phyloP scores from a whole-genome alignment of 2,888 invertebrate species.

The Synanthedon vespiformis region DNA sequence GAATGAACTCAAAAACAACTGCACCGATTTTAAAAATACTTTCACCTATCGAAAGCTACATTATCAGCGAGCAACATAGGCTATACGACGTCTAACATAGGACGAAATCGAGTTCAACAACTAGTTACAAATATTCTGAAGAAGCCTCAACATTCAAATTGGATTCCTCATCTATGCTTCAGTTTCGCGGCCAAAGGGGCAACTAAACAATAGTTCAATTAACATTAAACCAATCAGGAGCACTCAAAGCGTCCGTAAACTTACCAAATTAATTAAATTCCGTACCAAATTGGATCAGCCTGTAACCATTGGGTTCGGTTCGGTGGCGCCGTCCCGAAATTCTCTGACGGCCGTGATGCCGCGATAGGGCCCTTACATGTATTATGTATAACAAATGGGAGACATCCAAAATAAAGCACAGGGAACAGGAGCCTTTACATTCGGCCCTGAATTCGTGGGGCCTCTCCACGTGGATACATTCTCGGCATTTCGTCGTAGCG shows the following conservation, averaged over 20 bases:
- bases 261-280: not conserved
- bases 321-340: slow-evolving; percentile 64
- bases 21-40: too few relatives aligned
- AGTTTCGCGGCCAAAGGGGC: not conserved
- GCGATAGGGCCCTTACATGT: slow-evolving; percentile 61
- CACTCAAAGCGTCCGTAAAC: not conserved
- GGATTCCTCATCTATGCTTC: too few relatives aligned
- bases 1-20: too few relatives aligned
- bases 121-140: too few relatives aligned
- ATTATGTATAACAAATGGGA: slow-evolving; percentile 71
- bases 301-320: slow-evolving; percentile 32
- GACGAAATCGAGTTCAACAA: too few relatives aligned
- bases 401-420: slow-evolving; percentile 64
- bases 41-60: too few relatives aligned
- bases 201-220: not conserved
- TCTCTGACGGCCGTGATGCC: slow-evolving; percentile 57
- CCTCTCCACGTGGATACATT: slow-evolving; percentile 53
- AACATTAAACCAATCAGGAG: not conserved
- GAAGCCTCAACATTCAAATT: too few relatives aligned
- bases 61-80: too few relatives aligned
- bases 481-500: slow-evolving; percentile 45
- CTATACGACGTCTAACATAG: too few relatives aligned
- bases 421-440: slow-evolving; percentile 32
- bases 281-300: slow-evolving; percentile 23
- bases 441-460: slow-evolving; percentile 45